These are phyloP conservation scores for Furcifer pardalis DNA, from an alignment of 2,797 vertebrate species.

Conservation along the genomic window DNA sequence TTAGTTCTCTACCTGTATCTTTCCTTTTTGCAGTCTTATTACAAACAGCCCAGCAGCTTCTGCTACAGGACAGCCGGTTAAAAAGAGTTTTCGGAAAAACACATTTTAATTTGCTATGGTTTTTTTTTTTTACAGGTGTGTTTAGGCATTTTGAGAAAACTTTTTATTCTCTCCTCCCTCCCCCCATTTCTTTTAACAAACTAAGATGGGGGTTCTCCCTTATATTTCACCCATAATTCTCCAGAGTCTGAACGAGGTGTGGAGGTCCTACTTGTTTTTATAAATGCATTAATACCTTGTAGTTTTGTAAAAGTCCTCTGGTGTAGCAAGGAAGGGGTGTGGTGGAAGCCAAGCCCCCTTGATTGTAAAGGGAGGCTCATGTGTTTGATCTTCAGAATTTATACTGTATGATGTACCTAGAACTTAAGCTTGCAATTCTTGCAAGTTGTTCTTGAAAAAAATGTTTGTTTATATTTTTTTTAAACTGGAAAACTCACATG, in stretches of 20 bases:
- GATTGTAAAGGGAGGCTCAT: constrained; percentile 41
- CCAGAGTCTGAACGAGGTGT: constrained; percentile 35
- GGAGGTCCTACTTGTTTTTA: constrained; percentile 37
- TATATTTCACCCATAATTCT: constrained; percentile 12
- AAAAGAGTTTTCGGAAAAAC: constrained; percentile 37
- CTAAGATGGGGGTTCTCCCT: constrained; percentile 19
- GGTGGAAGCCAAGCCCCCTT: constrained; percentile 37
- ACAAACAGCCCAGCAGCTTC: constrained; percentile 76
- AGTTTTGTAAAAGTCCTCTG: constrained; percentile 49
- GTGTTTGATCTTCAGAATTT: constrained; percentile 46
- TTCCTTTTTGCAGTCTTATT: constrained; percentile 76
- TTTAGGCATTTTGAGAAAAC: constrained; percentile 37
- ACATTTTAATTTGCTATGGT: constrained; percentile 27
- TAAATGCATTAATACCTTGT: constrained; percentile 46
- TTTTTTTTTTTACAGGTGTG: constrained; percentile 32
- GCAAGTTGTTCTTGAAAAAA: constrained; percentile 46
- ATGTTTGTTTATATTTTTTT: constrained; percentile 52
- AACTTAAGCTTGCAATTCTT: constrained; percentile 38
- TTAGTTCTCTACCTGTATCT: constrained; percentile 81
- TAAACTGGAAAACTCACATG: constrained; percentile 48
- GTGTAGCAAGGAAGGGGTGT: constrained; percentile 40
- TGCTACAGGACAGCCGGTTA: constrained; percentile 24
- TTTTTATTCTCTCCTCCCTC: constrained; percentile 6
- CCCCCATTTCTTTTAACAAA: constrained; percentile 38
- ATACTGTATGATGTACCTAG: constrained; percentile 49